Conservation (phyloP, 2,888 invertebrate genomes). For the Caenorhabditis sinica region DNA sequence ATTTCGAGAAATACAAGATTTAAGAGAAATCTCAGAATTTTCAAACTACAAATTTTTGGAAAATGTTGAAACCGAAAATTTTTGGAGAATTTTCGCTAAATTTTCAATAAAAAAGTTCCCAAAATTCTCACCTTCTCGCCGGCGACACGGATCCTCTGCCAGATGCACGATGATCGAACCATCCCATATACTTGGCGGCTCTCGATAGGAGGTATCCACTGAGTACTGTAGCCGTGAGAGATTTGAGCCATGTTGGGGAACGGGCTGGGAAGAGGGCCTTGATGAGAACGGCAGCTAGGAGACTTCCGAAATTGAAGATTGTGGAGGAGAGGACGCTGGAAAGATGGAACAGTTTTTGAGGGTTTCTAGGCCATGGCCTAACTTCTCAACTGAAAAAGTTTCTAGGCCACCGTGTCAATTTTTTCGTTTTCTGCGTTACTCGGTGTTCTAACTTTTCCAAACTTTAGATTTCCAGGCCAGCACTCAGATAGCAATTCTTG, state of each 20-base stretch:
- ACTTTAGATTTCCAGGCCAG: background rate
- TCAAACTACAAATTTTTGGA: too few relatives aligned
- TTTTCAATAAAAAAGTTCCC: background rate
- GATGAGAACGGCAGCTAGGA: conserved; percentile 92
- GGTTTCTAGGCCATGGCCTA: background rate
- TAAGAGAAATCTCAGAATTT: too few relatives aligned
- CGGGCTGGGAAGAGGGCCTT: conserved; percentile 90
- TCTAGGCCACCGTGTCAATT: background rate
- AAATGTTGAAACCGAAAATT: too few relatives aligned
- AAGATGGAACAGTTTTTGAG: background rate
- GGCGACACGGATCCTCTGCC: conserved; percentile 67
- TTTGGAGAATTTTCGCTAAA: background rate
- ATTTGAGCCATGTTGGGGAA: conserved; percentile 85
- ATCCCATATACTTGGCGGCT: conserved; percentile 87
- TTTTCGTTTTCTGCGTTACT: too few relatives aligned
- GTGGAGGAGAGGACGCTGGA: conserved; percentile 86
- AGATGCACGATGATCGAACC: conserved; percentile 85
- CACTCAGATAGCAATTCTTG: background rate
- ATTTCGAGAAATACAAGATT: too few relatives aligned
- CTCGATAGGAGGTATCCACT: conserved; percentile 88
- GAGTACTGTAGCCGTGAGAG: conserved; percentile 88
- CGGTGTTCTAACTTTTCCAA: background rate
- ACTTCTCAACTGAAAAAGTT: background rate
- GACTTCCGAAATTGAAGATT: conserved; percentile 93
- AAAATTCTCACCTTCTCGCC: conserved; percentile 53